phyloP scores from a whole-genome alignment of 2,797 vertebrate genomes.

The Anas georgica region DNA sequence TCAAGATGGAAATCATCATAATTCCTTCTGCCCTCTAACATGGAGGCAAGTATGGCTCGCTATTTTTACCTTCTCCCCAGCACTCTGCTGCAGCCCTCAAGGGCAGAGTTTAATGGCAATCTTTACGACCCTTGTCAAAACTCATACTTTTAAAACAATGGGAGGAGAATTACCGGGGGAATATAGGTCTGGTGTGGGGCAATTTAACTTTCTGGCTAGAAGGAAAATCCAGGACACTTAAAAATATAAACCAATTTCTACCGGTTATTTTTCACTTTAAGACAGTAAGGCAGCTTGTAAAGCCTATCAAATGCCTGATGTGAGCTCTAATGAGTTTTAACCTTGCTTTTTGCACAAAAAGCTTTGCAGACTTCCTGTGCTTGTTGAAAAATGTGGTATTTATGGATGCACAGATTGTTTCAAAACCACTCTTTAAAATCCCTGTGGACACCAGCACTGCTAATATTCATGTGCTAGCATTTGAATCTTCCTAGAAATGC shows the following conservation, averaged over 20 bases:
- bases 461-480: slow-evolving; percentile 17
- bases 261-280: slow-evolving; percentile 51
- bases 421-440: slow-evolving; percentile 56
- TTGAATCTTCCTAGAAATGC: slow-evolving; percentile 23
- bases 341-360: slow-evolving; percentile 62
- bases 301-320: slow-evolving; percentile 58
- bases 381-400: slow-evolving; percentile 51
- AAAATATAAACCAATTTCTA: slow-evolving; percentile 51
- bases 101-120: slow-evolving; percentile 5
- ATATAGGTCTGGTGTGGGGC: not conserved
- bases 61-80: not conserved
- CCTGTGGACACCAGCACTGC: slow-evolving; percentile 26
- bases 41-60: not conserved
- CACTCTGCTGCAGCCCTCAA: not conserved
- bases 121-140: slow-evolving; percentile 45
- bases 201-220: slow-evolving; percentile 15
- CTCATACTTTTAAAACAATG: slow-evolving; percentile 15
- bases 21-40: not conserved
- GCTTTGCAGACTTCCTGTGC: slow-evolving; percentile 56
- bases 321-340: slow-evolving; percentile 65
- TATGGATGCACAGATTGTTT: slow-evolving; percentile 48
- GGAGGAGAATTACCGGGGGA: slow-evolving; percentile 14
- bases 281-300: slow-evolving; percentile 10
- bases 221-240: slow-evolving; percentile 33
- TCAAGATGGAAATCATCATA: not conserved